Evolutionary conservation across 2,113 vertebrate genomes (phyloP), one percentile per base, ranked within the genome.

Genomic region (Anguilla rostrata): DNA sequence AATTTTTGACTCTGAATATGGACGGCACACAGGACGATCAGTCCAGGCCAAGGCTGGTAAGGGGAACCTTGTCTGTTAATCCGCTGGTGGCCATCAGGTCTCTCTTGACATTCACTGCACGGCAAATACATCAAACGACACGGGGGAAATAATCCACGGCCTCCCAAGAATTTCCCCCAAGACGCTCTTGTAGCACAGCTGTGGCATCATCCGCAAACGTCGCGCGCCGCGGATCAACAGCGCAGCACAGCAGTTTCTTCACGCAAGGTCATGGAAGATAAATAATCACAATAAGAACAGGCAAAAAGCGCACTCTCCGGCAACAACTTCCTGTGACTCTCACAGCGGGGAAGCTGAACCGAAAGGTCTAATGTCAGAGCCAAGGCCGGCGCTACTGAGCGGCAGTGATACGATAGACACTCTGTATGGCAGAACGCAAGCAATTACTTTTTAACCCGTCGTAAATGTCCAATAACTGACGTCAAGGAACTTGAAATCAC

Each of bases 231-330:
- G 63, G 16, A 8, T 34, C n/a, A 75, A 5, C 71, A 75, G 71
- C 26, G 26, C 71, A 34, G 71, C 26, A 75, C 71, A 75, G 71
- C n/a, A 34, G 71, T 75, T 34, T 75, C n/a, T 26, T n/a, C n/a
- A n/a, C 26, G n/a, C 71, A 75, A 75, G 71, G 71, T 75, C 71
- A 75, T 1, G 53, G 78, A 53, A 84, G 66, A 26, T 81, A 91
- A 90, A 90, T 84, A 91, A 88, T 84, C 84, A 75, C 26, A 66
- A 66, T 26, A 26, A 86, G 85, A 86, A 57, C 53, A 87, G 78
- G 7, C 84, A 91, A 89, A 8, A 82, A 84, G 53, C 81, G 39
- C 63, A 26, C 78, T 20, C 86, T 90, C 39, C 89, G 0, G n/a
- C 87, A 87, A 87, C 87, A 89, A 49, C 83, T 88, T 87, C 71